Evolutionary conservation across 2,888 invertebrate genomes (phyloP), one percentile per base, ranked within the genome.

Genomic region (Malacosoma neustria): DNA sequence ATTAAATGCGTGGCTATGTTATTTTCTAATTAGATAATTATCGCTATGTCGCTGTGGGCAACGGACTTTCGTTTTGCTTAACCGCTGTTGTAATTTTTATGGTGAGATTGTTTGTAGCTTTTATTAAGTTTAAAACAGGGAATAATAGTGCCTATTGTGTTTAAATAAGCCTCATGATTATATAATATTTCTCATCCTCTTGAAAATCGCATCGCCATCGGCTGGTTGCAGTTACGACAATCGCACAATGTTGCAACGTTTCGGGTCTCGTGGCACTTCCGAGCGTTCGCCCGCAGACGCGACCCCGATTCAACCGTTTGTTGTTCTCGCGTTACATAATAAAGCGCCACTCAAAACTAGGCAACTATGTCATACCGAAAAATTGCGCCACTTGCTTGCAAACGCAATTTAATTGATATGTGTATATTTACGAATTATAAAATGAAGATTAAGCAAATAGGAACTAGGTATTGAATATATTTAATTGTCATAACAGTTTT

Each of bases 291-390:
- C 72, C 53, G 56, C 63, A 62, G 68, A 61, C 64, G 67, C 72
- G 81, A 72, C 84, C 84, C 72, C 80, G 72, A 73, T 85, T 74
- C 69, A 57, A 57, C 61, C 52, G 61, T 57, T 22, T 62, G 79
- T 80, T 81, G 72, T 79, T 79, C 73, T 76, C 63, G 54, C 55
- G 61, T 85, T 85, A 84, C 81, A 84, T 85, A 84, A 84, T 66
- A 68, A 58, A 65, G 68, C 74, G 72, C 71, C 71, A 72, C 65
- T 74, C 66, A 71, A 56, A 85, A 80, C 80, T 84, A 84, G 85
- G 85, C 79, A 84, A 85, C 73, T 77, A 82, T 85, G 85, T 84
- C 84, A 82, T 69, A 67, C 68, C 73, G 70, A 79, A 81, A 76
- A 71, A 72, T 85, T 85, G 76, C 84, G 82, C 80, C 84, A 85